Base-by-base conservation (phyloP, 2,888 invertebrate genomes). In the Shargacucullia verbasci region DNA sequence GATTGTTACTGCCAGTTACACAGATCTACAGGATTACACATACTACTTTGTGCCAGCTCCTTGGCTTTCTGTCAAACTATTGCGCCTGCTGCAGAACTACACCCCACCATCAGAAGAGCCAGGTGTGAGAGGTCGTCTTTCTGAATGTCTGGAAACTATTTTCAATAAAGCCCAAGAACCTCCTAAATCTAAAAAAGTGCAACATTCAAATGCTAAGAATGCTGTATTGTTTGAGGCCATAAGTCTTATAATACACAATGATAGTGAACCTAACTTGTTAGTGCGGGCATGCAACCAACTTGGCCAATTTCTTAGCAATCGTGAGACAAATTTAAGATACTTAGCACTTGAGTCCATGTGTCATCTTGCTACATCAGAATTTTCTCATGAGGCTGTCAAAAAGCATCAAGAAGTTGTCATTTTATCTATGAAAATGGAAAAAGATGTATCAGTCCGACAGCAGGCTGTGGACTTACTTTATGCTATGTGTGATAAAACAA, bases 41-140 rank as follows among this genome's bases (percentile, higher is more conserved):
- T 99, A 99, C 91, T 99, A 99, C 89, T 99, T 99, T 95, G 99
- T 99, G 65, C 99, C 99, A 75, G 99, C 99, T n/a, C 99, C 99
- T 12, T 99, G 99, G 99, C 95, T 99, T 33, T 99, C 99, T 59
- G 99, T 99, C 13, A 99, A 99, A 92, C 94, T 99, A 57, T 94
- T 99, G 67, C 96, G 99, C 78, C 95, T 99, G 63, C 94, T 99
- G 71, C 99, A 99, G 92, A 99, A 99, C 89, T 99, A 99, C 84
- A 99, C 99, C 69, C 99, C 99, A 14, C 99, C 99, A 79, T 99
- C 99, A 85, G 99, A 99, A 94, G 94, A 94, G 66, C 98, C 99
- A 43, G 99, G 99, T 33, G 99, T 99, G 1, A 96, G 99, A 70
- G 99, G 99, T 12, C 96, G 99, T 66, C 95, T 99, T 40, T 98